A percentile compares a stretch with the other conserved stretches of the same genome.
These are phyloP conservation scores for Styela plicata DNA, from an alignment of 23 tunicate genomes.

Conservation along the genomic window DNA sequence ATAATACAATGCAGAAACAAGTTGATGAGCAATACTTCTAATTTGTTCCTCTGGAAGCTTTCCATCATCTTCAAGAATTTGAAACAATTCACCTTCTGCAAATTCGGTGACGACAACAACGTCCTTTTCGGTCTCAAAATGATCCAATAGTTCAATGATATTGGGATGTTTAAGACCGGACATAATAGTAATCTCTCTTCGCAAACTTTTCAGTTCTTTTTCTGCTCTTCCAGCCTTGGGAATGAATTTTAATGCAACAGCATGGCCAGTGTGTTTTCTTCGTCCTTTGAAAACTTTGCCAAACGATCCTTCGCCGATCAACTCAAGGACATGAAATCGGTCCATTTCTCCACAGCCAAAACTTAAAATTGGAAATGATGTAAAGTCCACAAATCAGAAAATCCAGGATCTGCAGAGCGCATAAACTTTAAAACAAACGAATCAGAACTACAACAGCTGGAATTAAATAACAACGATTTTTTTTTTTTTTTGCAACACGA, in stretches of 20 bases:
- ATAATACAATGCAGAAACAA: constrained; percentile 80
- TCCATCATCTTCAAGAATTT: constrained; percentile 94
- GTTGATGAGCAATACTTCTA: constrained; percentile 68
- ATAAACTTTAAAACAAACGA: not conserved
- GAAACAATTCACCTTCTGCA: constrained; percentile 94
- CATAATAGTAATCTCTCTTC: constrained; percentile 82
- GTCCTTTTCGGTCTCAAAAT: constrained; percentile 90
- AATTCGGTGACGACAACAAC: constrained; percentile 92
- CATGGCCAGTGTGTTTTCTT: constrained; percentile 74
- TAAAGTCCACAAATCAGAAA: not conserved
- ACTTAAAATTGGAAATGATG: not conserved
- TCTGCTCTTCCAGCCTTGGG: constrained; percentile 87
- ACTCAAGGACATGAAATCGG: constrained; percentile 65
- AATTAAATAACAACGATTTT: not conserved
- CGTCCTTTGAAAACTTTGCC: constrained; percentile 84
- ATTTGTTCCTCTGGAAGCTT: constrained; percentile 76
- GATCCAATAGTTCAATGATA: constrained; percentile 75
- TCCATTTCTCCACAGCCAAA: constrained; percentile 77
- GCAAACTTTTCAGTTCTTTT: constrained; percentile 71
- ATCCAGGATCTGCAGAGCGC: not conserved
- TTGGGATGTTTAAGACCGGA: constrained; percentile 74
- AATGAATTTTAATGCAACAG: constrained; percentile 86
- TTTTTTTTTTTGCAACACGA: no score
- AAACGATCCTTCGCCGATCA: constrained; percentile 91
- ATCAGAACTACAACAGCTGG: not conserved